Conservation (phyloP, 2,113 vertebrate species). For the Dipodomys spectabilis region DNA sequence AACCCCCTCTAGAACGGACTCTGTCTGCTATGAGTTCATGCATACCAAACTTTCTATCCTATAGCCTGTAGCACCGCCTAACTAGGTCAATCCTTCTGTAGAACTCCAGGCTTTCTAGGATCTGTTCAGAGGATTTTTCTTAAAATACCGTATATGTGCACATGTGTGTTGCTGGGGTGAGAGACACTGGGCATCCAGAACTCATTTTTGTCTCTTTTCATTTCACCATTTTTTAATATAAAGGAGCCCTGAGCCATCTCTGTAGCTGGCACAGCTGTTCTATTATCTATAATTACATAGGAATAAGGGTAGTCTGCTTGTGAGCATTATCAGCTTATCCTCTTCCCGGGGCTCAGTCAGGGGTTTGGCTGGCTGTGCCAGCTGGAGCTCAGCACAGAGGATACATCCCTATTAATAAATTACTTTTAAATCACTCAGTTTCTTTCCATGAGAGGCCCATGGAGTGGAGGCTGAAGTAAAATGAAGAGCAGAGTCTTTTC, state of each 20-base stretch:
- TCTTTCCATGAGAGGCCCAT: background rate
- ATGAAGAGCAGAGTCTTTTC: background rate
- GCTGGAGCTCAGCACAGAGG: background rate
- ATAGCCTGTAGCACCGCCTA: background rate
- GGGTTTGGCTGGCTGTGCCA: background rate
- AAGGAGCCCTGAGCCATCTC: background rate
- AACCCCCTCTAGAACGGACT: background rate
- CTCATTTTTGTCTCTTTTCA: conserved; percentile 21
- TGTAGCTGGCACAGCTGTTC: background rate
- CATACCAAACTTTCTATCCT: background rate
- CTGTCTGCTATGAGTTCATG: background rate
- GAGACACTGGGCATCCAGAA: background rate
- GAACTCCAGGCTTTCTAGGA: background rate
- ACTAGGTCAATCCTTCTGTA: background rate
- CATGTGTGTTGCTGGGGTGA: background rate
- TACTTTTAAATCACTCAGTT: background rate
- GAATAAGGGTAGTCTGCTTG: background rate
- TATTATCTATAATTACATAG: background rate
- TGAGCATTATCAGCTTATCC: background rate
- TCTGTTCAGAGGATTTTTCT: background rate
- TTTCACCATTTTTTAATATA: background rate
- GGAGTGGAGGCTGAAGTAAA: background rate
- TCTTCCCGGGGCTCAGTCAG: background rate
- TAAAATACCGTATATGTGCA: background rate
- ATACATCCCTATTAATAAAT: conserved; percentile 10